These are phyloP conservation scores for Ophion ellenae DNA, from an alignment of 2,888 invertebrate genomes.

Conservation along the genomic window DNA sequence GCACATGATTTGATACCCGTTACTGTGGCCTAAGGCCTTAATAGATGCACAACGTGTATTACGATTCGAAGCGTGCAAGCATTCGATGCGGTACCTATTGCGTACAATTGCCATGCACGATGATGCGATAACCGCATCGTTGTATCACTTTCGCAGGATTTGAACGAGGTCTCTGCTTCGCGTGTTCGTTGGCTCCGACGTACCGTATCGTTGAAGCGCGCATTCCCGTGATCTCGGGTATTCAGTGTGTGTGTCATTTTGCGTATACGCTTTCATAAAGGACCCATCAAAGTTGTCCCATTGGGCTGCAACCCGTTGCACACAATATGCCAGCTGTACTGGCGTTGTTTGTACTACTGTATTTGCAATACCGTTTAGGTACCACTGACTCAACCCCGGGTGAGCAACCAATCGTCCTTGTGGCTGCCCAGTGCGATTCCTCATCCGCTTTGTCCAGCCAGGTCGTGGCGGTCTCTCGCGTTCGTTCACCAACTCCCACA, in stretches of 20 bases:
- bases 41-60: neutral
- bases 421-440: constrained; percentile 54
- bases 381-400: neutral
- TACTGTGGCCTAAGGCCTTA: too few species aligned
- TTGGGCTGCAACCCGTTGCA: neutral
- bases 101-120: constrained; percentile 52
- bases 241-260: neutral
- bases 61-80: constrained; percentile 2
- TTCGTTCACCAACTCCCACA: constrained; percentile 29
- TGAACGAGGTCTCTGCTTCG: too few species aligned
- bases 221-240: constrained; percentile 33
- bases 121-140: constrained; percentile 56
- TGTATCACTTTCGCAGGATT: constrained; percentile 32
- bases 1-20: too few species aligned
- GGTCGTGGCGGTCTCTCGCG: constrained; percentile 19
- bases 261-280: constrained; percentile 10
- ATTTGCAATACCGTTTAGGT: constrained; percentile 20
- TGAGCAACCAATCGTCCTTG: constrained; percentile 40
- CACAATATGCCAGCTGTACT: neutral
- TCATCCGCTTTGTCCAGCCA: constrained; percentile 48
- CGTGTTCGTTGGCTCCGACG: too few species aligned
- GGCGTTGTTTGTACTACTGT: constrained; percentile 5
- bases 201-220: constrained; percentile 23
- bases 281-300: constrained; percentile 45
- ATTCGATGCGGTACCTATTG: constrained; percentile 28